These are phyloP conservation scores for Ammodytes dubius DNA, from an alignment of 2,113 vertebrate genomes.

Conservation along the genomic window DNA sequence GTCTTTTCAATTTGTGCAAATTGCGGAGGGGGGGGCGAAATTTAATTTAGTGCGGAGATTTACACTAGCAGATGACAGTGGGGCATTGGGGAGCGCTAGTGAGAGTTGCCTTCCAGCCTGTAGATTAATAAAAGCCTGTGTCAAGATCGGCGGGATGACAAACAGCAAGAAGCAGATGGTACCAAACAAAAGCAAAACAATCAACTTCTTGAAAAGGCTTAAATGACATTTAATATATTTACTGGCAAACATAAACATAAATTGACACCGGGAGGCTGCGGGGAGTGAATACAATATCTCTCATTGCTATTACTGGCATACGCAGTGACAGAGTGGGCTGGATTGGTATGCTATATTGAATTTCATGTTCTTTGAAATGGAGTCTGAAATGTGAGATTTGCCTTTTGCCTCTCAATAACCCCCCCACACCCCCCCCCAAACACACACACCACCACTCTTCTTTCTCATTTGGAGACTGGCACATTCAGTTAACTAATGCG, in stretches of 20 bases:
- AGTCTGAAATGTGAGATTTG: conserved; percentile 84
- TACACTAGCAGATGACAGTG: conserved; percentile 75
- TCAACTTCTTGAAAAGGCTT: conserved; percentile 79
- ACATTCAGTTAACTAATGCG: conserved; percentile 77
- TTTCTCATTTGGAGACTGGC: conserved; percentile 74
- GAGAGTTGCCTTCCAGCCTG: conserved; percentile 65
- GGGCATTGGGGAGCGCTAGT: conserved; percentile 59
- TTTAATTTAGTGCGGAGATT: conserved; percentile 79
- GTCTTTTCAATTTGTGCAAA: conserved; percentile 72
- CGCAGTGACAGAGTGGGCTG: conserved; percentile 77
- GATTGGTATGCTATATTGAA: conserved; percentile 82
- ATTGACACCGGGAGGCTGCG: conserved; percentile 79
- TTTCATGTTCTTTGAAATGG: conserved; percentile 85
- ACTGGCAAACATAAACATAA: conserved; percentile 84
- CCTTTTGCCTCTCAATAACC: conserved; percentile 71
- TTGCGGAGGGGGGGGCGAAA: conserved; percentile 67
- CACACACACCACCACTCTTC: conserved; percentile 11
- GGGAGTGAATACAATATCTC: conserved; percentile 81
- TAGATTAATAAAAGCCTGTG: conserved; percentile 77
- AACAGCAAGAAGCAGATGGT: conserved; percentile 68
- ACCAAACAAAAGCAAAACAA: conserved; percentile 77
- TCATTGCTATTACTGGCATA: conserved; percentile 81
- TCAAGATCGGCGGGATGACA: conserved; percentile 75
- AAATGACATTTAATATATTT: conserved; percentile 86
- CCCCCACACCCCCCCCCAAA: conserved; percentile 5